A percentile compares a stretch with the other conserved stretches of the same genome.
phyloP scores from a whole-genome alignment of 2,113 vertebrate species.

The Dunckerocampus dactyliophorus region DNA sequence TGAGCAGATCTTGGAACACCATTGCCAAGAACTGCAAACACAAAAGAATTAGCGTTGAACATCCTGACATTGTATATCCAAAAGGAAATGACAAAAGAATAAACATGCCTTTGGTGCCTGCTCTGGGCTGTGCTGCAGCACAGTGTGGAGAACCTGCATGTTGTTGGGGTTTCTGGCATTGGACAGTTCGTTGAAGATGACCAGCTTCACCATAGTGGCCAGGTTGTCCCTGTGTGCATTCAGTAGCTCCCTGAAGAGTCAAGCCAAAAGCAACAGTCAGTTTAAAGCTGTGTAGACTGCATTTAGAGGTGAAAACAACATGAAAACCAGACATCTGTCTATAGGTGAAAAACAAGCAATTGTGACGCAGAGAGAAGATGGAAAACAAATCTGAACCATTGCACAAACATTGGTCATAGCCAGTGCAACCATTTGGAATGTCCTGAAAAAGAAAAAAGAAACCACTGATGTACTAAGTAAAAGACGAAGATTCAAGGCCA shows the following conservation, averaged over 20 bases:
- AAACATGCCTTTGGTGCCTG: constrained; percentile 87
- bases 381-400: no score
- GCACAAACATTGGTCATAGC: no score
- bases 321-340: no score
- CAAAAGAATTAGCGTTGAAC: neutral
- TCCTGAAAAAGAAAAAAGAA: no score
- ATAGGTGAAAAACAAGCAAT: no score
- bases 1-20: constrained; percentile 97
- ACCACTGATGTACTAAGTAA: no score
- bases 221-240: constrained; percentile 93
- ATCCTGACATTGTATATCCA: neutral
- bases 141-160: constrained; percentile 94
- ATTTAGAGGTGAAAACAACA: no score
- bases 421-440: no score
- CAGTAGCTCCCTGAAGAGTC: constrained; percentile 82
- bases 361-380: no score
- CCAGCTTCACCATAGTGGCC: constrained; percentile 92
- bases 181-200: constrained; percentile 95
- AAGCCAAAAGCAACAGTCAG: constrained; percentile 3
- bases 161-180: constrained; percentile 97
- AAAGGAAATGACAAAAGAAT: neutral
- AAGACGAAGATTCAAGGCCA: no score
- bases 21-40: constrained; percentile 88
- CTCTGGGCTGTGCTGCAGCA: constrained; percentile 92
- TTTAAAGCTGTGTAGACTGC: no score